Percentiles rank a stretch among this genome's conserved stretches.
Evolutionary conservation across 2,113 vertebrate genomes (phyloP).

Genomic region (Strix uralensis): DNA sequence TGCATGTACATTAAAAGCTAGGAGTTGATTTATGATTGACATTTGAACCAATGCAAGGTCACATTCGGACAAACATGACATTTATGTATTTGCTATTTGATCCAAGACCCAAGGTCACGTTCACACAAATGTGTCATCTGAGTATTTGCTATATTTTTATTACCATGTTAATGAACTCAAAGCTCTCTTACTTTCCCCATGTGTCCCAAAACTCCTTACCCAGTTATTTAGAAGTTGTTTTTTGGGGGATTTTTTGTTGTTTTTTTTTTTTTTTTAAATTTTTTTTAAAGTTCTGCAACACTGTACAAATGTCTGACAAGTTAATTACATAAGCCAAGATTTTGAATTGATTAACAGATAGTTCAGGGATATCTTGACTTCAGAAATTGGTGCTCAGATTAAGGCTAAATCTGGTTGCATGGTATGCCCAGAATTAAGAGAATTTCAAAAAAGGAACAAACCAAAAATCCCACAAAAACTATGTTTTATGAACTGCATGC

Average conservation of each 20-base stretch:
- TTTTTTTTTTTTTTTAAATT: neutral
- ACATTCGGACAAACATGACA: neutral
- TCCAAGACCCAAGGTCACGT: conserved; percentile 26
- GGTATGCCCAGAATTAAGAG: neutral
- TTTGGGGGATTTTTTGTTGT: too few relatives aligned
- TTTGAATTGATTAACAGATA: neutral
- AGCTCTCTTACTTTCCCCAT: neutral
- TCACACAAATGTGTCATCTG: conserved; percentile 1
- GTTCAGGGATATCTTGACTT: neutral
- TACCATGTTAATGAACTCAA: neutral
- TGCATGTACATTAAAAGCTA: neutral
- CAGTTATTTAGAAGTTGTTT: neutral
- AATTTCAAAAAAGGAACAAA: neutral
- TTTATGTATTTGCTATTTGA: conserved; percentile 13
- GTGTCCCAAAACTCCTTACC: neutral
- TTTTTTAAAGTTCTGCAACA: neutral
- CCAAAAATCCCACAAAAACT: neutral
- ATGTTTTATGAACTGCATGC: neutral
- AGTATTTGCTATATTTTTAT: conserved; percentile 5
- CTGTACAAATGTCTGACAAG: neutral
- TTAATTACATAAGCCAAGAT: neutral
- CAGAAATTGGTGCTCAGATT: neutral
- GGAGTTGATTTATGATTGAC: conserved; percentile 28
- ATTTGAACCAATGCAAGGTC: conserved; percentile 28
- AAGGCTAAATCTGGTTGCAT: neutral